Base-by-base conservation (phyloP, 2,797 vertebrate species). In the Scleropages formosus region DNA sequence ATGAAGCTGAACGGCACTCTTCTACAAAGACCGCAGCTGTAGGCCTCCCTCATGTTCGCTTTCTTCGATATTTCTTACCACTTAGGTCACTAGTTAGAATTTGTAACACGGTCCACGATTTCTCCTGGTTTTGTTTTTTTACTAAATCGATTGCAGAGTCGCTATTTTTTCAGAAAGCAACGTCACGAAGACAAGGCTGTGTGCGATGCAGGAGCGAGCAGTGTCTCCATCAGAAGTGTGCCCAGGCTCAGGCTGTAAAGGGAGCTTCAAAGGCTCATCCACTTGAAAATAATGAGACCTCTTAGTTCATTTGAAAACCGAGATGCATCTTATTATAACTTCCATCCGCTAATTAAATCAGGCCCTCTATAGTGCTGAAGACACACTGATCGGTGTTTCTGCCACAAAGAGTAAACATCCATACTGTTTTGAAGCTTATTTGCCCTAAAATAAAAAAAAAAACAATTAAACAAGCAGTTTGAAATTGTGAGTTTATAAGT, bases 261-360 rank as follows among this genome's bases (percentile, higher is more conserved):
- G 69, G 64, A 77, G 61, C 85, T 77, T 86, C 85, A 88, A 87
- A 87, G 78, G 74, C 81, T 70, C 75, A 80, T 80, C 87, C 85
- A 87, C 89, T 76, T 73, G 88, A 75, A 88, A 86, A 87, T 89
- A 91, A 91, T 90, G 80, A 90, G 81, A 78, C 62, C 78, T 72
- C 67, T 77, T 83, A 78, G 86, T 80, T 80, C 79, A 77, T 56
- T 73, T 66, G 26, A 74, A 53, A 80, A 77, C 75, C 61, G 74
- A 82, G 74, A 64, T 75, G 66, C 62, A 79, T 80, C 79, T 75
- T 77, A 77, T 81, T 78, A 73, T 60, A 78, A 83, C 78, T 75
- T 82, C 64, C 78, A 64, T 75, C 75, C 58, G 78, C 47, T 79
- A 76, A 85, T 82, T 86, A 76, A 82, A 80, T 83, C 72, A 83